phyloP scores from a whole-genome alignment of 92 coral and sea anemone species.

The Epizoanthus ramosus region DNA sequence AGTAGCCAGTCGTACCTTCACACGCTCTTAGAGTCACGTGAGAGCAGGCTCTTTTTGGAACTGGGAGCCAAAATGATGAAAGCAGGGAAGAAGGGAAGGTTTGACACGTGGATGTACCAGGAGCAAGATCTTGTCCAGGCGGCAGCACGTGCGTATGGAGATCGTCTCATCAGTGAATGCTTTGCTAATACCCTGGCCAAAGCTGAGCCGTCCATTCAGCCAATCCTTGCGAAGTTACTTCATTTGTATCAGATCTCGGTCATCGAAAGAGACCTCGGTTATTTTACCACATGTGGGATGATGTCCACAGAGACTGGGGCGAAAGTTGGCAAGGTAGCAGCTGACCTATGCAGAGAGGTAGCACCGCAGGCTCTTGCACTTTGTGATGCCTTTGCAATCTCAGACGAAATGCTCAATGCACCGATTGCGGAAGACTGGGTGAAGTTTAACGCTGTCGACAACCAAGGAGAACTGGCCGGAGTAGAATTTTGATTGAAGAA shows the following conservation, averaged over 20 bases:
- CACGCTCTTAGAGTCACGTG: constrained; percentile 71
- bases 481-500: background rate
- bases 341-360: constrained; percentile 78
- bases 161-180: constrained; percentile 78
- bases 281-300: constrained; percentile 69
- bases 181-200: constrained; percentile 62
- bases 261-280: constrained; percentile 78
- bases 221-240: constrained; percentile 70
- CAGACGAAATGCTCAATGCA: constrained; percentile 86
- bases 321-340: constrained; percentile 68
- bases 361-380: constrained; percentile 85
- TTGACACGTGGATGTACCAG: constrained; percentile 85
- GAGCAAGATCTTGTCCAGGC: constrained; percentile 87
- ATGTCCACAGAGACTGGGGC: constrained; percentile 67
- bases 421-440: constrained; percentile 94
- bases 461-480: constrained; percentile 69
- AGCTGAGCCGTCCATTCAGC: constrained; percentile 68
- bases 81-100: constrained; percentile 75
- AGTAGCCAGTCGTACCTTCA: constrained; percentile 63
- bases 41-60: constrained; percentile 68
- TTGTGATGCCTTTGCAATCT: constrained; percentile 84
- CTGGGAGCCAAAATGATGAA: constrained; percentile 78
- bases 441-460: constrained; percentile 76
- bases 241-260: constrained; percentile 71
- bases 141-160: constrained; percentile 83